Base-by-base conservation (phyloP, 2,888 invertebrate genomes). In the Melinopterus prodromus region DNA sequence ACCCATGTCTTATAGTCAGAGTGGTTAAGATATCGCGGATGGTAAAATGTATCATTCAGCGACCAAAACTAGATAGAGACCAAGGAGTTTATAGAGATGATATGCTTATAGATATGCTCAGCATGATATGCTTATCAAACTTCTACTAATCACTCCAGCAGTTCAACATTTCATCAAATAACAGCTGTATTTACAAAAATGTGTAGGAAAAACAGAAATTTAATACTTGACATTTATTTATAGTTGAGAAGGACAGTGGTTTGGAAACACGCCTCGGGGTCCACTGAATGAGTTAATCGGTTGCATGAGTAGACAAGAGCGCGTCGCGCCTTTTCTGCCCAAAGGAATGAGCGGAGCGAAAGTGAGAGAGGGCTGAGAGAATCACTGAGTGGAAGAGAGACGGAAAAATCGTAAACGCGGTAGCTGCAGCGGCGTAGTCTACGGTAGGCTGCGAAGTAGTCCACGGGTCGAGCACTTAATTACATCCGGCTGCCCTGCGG, bases 391-490 rank as follows among this genome's bases (percentile, higher is more conserved):
- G 53, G 53, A 7, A 53, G 53, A 53, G 53, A 53, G 53, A 53
- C 5, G 53, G 53, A 53, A 53, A 53, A 53, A 53, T 53, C 9
- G 53, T 53, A 53, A 53, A 53, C 53, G 53, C 53, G 53, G 53
- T 53, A 53, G 53, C 53, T 12, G 53, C 53, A 9, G 53, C 53
- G 12, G 53, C 9, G 53, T 7, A 53, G 53, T 74, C 74, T n/a
- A 74, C 74, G 74, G 74, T 74, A 74, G 74, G 36, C 36, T 35
- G 74, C 35, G 35, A 74, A 74, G 74, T 74, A 74, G 74, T 37
- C 74, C 74, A 74, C 74, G 74, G 74, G 53, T 53, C 37, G 74
- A 36, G 36, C 37, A 37, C 74, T 74, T 74, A 74, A 74, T 74
- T 74, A 74, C 74, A 74, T 74, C 74, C 74, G 74, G 74, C 36